phyloP scores from a whole-genome alignment of 2,888 invertebrate species.

The Bellardia pandia region DNA sequence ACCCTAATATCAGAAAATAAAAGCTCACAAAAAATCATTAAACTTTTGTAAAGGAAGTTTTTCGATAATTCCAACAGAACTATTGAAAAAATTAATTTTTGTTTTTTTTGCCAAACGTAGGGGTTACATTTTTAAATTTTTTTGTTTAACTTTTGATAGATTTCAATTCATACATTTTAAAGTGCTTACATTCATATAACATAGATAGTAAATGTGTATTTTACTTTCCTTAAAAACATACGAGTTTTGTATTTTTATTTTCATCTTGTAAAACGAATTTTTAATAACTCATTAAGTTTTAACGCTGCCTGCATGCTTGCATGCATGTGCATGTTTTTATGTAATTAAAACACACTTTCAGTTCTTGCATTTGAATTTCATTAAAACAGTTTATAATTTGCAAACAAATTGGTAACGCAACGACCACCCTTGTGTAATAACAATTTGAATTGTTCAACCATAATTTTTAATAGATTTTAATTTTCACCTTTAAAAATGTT shows the following conservation, averaged over 20 bases:
- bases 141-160: too few species aligned
- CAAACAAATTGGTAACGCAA: constrained; percentile 25
- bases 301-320: not conserved
- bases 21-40: too few species aligned
- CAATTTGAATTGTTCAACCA: constrained; percentile 45
- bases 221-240: too few species aligned
- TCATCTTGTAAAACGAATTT: constrained; percentile 30
- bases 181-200: too few species aligned
- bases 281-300: constrained; percentile 44
- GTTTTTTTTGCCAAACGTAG: too few species aligned
- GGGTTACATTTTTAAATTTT: too few species aligned
- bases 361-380: constrained; percentile 37
- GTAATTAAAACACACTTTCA: constrained; percentile 43
- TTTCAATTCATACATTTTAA: too few species aligned
- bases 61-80: too few species aligned
- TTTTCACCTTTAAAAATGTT: constrained; percentile 15
- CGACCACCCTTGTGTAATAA: constrained; percentile 10
- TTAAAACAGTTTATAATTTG: constrained; percentile 31
- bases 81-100: too few species aligned
- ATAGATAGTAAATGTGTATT: too few species aligned
- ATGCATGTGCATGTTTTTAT: constrained; percentile 40
- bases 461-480: constrained; percentile 51
- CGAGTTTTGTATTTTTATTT: not conserved
- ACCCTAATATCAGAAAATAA: too few species aligned
- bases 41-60: too few species aligned